Percentiles rank a stretch among this genome's conserved stretches.
phyloP scores from a whole-genome alignment of 1,140 invertebrate species.

The Hylyphantes graminicola region DNA sequence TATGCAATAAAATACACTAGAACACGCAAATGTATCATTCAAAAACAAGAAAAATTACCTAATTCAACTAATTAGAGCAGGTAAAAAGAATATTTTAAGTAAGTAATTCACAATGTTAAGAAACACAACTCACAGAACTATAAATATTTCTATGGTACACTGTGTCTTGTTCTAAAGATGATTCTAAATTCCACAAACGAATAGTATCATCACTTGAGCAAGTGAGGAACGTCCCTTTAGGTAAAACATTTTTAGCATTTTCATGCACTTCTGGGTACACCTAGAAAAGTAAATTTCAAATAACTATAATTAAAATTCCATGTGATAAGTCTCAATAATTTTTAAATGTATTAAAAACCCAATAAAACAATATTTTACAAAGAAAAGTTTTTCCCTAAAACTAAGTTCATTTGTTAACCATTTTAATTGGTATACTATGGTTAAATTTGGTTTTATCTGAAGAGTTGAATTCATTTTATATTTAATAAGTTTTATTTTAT shows the following conservation, averaged over 20 bases:
- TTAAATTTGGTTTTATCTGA: too few species aligned
- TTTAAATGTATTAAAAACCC: too few species aligned
- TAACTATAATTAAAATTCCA: background rate
- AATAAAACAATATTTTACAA: too few species aligned
- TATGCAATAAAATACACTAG: too few species aligned
- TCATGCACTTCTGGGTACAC: slow-evolving; percentile 67
- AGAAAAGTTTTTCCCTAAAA: too few species aligned
- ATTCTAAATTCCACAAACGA: slow-evolving; percentile 85
- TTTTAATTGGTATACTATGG: too few species aligned
- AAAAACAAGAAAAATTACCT: too few species aligned
- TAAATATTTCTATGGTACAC: slow-evolving; percentile 85
- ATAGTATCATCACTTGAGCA: slow-evolving; percentile 96
- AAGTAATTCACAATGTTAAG: slow-evolving; percentile 3
- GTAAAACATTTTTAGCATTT: slow-evolving; percentile 73
- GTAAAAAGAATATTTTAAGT: slow-evolving; percentile 1
- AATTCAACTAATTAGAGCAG: background rate
- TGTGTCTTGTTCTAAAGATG: slow-evolving; percentile 69
- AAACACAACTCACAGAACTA: slow-evolving; percentile 80
- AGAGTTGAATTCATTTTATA: too few species aligned
- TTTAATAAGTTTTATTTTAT: too few species aligned
- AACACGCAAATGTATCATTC: too few species aligned
- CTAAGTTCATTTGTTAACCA: too few species aligned
- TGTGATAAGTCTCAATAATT: too few species aligned
- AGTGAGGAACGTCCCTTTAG: slow-evolving; percentile 85
- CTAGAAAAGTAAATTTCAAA: slow-evolving; percentile 25